Evolutionary conservation across 2,888 invertebrate genomes (phyloP).

Genomic region (Drosophila pseudotalamancana): DNA sequence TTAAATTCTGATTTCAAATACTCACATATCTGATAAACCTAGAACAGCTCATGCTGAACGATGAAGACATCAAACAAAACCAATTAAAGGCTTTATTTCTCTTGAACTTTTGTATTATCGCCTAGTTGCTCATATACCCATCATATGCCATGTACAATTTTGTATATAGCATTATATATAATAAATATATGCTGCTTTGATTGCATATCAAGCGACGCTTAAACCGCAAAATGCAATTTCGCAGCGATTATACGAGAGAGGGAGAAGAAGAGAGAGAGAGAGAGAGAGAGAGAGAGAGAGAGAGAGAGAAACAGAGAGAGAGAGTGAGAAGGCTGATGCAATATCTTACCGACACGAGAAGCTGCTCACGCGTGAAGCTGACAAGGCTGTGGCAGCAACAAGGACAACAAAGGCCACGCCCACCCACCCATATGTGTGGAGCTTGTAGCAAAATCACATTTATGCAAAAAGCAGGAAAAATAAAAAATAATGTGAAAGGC

Average conservation of each 20-base stretch:
- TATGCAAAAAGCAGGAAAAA: slow-evolving; percentile 33
- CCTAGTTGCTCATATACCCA: no score
- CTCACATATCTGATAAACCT: no score
- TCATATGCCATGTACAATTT: no score
- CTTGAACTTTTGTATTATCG: slow-evolving; percentile 1
- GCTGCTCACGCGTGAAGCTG: slow-evolving; percentile 55
- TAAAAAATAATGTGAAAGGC: slow-evolving; percentile 2
- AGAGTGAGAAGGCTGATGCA: slow-evolving; percentile 13
- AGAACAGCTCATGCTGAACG: no score
- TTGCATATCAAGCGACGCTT: slow-evolving; percentile 29
- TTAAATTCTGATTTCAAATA: no score
- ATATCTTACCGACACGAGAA: slow-evolving; percentile 43
- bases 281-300: background rate
- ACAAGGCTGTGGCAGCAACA: slow-evolving; percentile 53
- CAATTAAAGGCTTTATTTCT: no score
- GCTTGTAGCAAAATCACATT: slow-evolving; percentile 42
- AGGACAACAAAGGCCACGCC: slow-evolving; percentile 15
- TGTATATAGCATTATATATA: background rate
- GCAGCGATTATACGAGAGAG: slow-evolving; percentile 36
- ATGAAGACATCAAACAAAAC: no score
- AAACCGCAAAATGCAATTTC: slow-evolving; percentile 67
- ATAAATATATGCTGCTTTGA: slow-evolving; percentile 8
- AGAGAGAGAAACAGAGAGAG: background rate
- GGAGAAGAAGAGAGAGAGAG: background rate
- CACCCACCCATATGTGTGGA: slow-evolving; percentile 18